phyloP scores from a whole-genome alignment of 2,113 vertebrate species.

The Proteles cristata region DNA sequence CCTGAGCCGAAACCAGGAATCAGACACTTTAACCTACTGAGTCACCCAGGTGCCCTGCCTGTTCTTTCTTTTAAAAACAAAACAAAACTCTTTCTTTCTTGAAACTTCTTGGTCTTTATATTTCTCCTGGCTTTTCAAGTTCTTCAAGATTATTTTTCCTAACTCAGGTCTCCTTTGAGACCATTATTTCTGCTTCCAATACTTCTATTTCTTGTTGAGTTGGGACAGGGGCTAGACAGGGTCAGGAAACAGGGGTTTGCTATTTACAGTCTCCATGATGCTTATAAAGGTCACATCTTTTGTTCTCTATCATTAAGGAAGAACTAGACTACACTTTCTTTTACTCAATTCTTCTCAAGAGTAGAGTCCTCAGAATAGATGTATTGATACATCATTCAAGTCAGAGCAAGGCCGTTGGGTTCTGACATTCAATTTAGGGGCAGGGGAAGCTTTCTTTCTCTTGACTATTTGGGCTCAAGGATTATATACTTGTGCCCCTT shows the following conservation, averaged over 20 bases:
- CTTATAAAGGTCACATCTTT: conserved; percentile 1
- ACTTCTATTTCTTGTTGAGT: not conserved
- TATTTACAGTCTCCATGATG: not conserved
- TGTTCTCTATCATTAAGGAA: not conserved
- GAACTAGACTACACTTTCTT: not conserved
- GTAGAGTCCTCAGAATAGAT: not conserved
- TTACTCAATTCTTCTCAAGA: not conserved
- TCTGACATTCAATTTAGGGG: not conserved
- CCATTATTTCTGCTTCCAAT: not conserved
- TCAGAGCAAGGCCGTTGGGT: not conserved
- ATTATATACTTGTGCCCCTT: not conserved
- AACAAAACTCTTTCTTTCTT: conserved; percentile 54
- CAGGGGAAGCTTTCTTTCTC: not conserved
- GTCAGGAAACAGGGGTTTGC: not conserved
- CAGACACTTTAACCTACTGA: too few species aligned
- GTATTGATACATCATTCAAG: not conserved
- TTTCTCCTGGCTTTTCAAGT: conserved; percentile 74
- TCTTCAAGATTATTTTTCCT: conserved; percentile 34
- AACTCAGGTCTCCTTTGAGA: not conserved
- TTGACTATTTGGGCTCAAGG: not conserved
- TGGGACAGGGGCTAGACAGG: not conserved
- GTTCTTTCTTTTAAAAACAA: not conserved
- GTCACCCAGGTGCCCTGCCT: not conserved
- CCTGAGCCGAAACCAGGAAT: too few species aligned
- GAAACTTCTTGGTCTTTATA: conserved; percentile 56